A percentile compares a stretch with the other conserved stretches of the same genome.
These are phyloP conservation scores for Torymus auratus DNA, from an alignment of 2,888 invertebrate genomes.

Conservation along the genomic window DNA sequence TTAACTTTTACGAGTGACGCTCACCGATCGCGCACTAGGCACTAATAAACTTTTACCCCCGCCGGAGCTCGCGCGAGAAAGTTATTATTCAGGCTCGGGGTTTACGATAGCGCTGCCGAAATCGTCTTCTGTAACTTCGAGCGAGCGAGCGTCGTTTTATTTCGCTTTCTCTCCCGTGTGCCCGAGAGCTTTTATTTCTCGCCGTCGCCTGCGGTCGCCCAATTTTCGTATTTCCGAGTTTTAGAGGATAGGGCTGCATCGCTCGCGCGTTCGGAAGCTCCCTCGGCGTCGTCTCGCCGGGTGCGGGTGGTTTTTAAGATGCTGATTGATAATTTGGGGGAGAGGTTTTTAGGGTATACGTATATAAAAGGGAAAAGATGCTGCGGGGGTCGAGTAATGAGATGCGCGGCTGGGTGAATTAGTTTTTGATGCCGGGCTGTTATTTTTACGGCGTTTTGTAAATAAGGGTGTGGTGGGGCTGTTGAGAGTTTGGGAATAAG, in stretches of 20 bases:
- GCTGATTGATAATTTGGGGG: conserved; percentile 21
- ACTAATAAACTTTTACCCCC: conserved; percentile 52
- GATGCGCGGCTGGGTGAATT: no score
- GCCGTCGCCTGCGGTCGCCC: conserved; percentile 18
- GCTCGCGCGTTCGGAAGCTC: background rate
- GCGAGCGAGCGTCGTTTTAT: no score
- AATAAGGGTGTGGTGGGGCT: no score
- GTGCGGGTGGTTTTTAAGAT: conserved; percentile 8
- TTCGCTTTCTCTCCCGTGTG: conserved; percentile 21
- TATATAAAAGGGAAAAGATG: no score
- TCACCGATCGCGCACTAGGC: background rate
- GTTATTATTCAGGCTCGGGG: conserved; percentile 53
- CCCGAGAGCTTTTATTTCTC: conserved; percentile 42
- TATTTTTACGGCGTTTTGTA: no score
- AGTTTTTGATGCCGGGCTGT: no score
- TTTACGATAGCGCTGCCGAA: conserved; percentile 43
- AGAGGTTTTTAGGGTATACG: background rate
- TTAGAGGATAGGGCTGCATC: background rate
- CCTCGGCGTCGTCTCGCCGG: background rate
- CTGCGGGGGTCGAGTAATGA: no score
- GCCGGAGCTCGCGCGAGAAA: conserved; percentile 40
- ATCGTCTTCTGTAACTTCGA: conserved; percentile 54
- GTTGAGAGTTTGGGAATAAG: no score
- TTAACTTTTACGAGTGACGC: conserved; percentile 56
- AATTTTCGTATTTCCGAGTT: conserved; percentile 48